These are phyloP conservation scores for Chloroceryle inda DNA, from an alignment of 2,797 vertebrate genomes.

Conservation along the genomic window DNA sequence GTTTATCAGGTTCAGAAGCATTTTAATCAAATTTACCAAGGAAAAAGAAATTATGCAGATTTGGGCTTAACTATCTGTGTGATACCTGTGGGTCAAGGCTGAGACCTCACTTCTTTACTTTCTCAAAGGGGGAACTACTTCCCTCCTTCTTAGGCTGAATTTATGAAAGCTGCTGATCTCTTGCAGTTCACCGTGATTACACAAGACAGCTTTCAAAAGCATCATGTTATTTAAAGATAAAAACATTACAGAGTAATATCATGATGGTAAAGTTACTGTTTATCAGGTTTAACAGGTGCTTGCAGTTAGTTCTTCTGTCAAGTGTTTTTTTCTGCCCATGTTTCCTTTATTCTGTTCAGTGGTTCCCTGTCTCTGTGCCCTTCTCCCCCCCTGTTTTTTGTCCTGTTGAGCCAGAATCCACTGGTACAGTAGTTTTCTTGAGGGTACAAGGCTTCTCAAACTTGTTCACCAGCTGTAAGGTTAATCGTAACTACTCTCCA, in stretches of 20 bases:
- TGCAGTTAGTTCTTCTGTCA: not conserved
- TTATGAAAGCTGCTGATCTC: not conserved
- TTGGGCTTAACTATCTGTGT: not conserved
- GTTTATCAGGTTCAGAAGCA: not conserved
- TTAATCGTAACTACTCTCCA: not conserved
- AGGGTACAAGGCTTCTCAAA: not conserved
- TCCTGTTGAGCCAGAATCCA: not conserved
- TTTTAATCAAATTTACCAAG: not conserved
- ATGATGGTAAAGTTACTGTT: not conserved
- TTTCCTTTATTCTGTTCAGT: not conserved
- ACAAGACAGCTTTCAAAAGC: not conserved
- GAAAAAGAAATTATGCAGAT: not conserved
- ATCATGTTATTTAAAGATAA: not conserved
- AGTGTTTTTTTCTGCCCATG: not conserved
- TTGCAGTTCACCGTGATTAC: not conserved
- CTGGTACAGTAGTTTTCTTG: not conserved
- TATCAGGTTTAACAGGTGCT: not conserved
- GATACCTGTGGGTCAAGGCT: not conserved
- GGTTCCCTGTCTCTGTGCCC: not conserved
- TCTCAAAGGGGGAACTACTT: not conserved
- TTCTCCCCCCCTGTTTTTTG: not conserved
- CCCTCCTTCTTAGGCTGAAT: not conserved
- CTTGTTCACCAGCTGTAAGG: not conserved
- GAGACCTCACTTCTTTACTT: not conserved
- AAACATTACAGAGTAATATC: not conserved